Evolutionary conservation across 2,888 invertebrate species (phyloP), one percentile per base, ranked within the genome.

Genomic region (Glaucopsyche alexis): DNA sequence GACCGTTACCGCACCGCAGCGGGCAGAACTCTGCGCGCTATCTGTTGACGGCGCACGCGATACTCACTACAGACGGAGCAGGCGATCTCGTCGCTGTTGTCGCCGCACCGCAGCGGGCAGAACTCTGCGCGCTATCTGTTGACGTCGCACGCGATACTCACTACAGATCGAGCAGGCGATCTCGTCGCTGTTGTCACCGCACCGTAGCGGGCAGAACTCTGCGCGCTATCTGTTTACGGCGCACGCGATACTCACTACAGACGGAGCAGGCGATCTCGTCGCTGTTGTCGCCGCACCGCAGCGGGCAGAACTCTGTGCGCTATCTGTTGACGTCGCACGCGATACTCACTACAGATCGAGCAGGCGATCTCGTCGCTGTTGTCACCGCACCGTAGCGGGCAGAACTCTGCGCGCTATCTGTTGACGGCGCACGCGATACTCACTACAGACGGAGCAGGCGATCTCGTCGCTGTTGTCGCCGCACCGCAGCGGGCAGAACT

Each of bases 41-140:
- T 83, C 91, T 90, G 78, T 47, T 47, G 47, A 8, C 11, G 7
- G 47, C 1, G 47, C 47, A 9, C 47, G 47, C 11, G 60, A 69
- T 64, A 96, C 97, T 96, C 89, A 98, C 98, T 95, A 91, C 98
- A 98, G 77, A 98, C n/a, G n/a, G n/a, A n/a, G n/a, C n/a, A n/a
- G n/a, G n/a, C n/a, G n/a, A n/a, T n/a, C n/a, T n/a, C n/a, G n/a
- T n/a, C n/a, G 76, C 95, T n/a, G n/a, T 96, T 77, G n/a, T n/a
- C n/a, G n/a, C n/a, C 95, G 88, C 98, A 98, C 50, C 96, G 94
- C 84, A 97, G 95, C 55, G 98, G 98, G 82, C 98, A 98, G 82
- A 94, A 94, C 80, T n/a, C 94, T 19, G 93, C 93, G 47, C 93
- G 89, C 93, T 92, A 92, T 83, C 91, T 90, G 78, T 47, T 47